Conservation (phyloP, 2,797 vertebrate species). For the Diplodus sargus region DNA sequence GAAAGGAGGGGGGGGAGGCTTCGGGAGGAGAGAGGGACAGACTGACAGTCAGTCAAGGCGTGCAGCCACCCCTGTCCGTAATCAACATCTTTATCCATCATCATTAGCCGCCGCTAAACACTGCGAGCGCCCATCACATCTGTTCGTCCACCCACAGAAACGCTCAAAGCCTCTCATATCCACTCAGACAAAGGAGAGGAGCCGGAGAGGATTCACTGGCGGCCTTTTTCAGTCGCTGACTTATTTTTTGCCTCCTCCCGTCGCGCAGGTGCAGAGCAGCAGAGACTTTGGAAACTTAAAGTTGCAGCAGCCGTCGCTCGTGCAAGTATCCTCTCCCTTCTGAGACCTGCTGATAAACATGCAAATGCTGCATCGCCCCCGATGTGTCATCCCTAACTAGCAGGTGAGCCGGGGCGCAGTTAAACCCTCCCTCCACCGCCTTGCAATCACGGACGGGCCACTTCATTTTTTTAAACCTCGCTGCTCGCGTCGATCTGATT, state of each 20-base stretch:
- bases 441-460: conserved; percentile 31
- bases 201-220: not conserved
- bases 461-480: conserved; percentile 22
- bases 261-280: not conserved
- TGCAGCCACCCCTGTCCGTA: conserved; percentile 52
- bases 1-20: conserved; percentile 30
- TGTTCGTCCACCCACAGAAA: conserved; percentile 56
- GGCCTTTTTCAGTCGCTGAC: conserved; percentile 4
- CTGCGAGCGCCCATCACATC: conserved; percentile 46
- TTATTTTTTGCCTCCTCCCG: not conserved
- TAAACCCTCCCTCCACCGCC: conserved; percentile 21
- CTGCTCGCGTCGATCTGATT: conserved; percentile 11
- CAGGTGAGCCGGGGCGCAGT: not conserved
- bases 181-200: conserved; percentile 17
- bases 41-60: conserved; percentile 37
- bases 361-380: conserved; percentile 10
- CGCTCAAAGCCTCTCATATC: conserved; percentile 36
- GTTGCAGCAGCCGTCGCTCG: conserved; percentile 31
- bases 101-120: conserved; percentile 52
- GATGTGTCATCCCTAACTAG: conserved; percentile 4
- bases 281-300: conserved; percentile 17
- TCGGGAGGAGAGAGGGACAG: conserved; percentile 26
- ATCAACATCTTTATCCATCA: conserved; percentile 72
- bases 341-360: conserved; percentile 54
- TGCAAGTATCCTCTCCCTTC: conserved; percentile 20